Percentiles rank a stretch among this genome's conserved stretches.
These are phyloP conservation scores for Lanistes nyassanus DNA, from an alignment of 1,140 invertebrate genomes.

Conservation along the genomic window DNA sequence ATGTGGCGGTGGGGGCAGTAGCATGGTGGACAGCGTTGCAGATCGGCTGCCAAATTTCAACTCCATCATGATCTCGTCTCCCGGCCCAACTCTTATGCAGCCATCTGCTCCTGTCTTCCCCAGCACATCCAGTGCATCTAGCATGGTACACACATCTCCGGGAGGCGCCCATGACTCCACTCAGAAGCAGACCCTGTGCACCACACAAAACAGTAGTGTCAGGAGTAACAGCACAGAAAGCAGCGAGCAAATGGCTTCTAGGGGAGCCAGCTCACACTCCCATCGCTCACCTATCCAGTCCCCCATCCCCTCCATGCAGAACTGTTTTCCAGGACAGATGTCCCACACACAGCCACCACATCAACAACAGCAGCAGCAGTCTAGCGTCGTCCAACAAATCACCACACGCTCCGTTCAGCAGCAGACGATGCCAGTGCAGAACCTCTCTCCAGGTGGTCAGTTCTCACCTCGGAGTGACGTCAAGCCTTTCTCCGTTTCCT, in stretches of 20 bases:
- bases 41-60: constrained; percentile 39
- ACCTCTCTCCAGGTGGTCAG: no score
- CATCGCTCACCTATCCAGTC: constrained; percentile 9
- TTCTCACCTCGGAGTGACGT: no score
- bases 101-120: constrained; percentile 21
- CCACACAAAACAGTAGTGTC: constrained; percentile 8
- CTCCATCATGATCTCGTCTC: constrained; percentile 28
- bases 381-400: no score
- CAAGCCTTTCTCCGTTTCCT: no score
- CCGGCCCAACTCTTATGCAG: constrained; percentile 5
- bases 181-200: not conserved
- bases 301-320: constrained; percentile 8
- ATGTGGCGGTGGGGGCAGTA: not conserved
- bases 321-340: constrained; percentile 17
- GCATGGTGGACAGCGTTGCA: constrained; percentile 11
- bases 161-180: not conserved
- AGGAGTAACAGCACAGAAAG: constrained; percentile 5
- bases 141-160: constrained; percentile 10
- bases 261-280: constrained; percentile 8
- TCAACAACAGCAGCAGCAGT: constrained; percentile 2
- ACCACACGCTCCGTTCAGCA: no score
- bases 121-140: constrained; percentile 8
- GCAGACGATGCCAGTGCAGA: no score
- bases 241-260: constrained; percentile 15
- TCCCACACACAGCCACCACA: not conserved